Conservation (phyloP, 2,113 vertebrate genomes). For the Varanus salvator region DNA sequence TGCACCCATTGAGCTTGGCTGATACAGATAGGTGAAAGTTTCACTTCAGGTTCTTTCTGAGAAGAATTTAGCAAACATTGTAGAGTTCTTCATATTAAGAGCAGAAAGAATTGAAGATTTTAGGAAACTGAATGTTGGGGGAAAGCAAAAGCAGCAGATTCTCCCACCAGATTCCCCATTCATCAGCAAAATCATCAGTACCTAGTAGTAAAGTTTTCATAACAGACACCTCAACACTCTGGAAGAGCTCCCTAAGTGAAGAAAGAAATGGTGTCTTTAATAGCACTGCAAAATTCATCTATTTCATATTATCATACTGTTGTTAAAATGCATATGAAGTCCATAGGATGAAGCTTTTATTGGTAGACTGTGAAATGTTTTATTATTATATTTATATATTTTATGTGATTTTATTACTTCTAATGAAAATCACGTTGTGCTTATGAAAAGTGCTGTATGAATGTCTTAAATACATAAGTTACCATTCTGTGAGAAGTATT, state of each 20-base stretch:
- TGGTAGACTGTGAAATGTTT: neutral
- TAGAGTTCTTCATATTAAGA: no score
- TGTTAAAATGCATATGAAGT: neutral
- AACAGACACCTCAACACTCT: neutral
- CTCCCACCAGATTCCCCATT: neutral
- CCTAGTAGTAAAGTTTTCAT: neutral
- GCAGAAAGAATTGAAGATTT: no score
- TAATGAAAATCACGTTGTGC: neutral
- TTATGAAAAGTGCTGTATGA: neutral
- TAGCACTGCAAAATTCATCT: neutral
- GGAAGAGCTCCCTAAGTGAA: neutral
- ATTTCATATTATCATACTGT: neutral
- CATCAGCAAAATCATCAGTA: neutral
- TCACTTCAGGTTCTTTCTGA: no score
- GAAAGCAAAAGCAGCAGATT: no score
- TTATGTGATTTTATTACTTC: neutral
- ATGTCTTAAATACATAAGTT: neutral
- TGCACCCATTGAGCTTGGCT: no score
- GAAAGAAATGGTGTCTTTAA: neutral
- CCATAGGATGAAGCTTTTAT: neutral
- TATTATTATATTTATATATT: neutral
- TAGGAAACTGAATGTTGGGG: no score
- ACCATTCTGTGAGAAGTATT: neutral
- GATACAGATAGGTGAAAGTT: no score
- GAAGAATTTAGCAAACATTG: no score